A percentile compares a stretch with the other conserved stretches of the same genome.
phyloP scores from a whole-genome alignment of 2,888 invertebrate species.

The Noctua pronuba region DNA sequence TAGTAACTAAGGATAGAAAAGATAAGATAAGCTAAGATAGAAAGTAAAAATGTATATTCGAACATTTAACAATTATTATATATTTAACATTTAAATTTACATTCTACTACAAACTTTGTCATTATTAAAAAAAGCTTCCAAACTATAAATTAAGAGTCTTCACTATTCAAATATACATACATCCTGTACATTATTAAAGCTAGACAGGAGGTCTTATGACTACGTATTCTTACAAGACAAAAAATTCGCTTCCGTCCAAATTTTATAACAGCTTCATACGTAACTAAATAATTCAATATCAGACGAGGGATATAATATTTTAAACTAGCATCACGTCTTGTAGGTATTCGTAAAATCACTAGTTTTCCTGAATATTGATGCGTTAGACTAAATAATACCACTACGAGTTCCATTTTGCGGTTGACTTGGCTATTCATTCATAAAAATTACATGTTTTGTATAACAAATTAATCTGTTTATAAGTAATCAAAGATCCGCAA shows the following conservation, averaged over 20 bases:
- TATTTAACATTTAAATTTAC: no score
- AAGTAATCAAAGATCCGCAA: background rate
- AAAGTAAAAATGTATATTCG: background rate
- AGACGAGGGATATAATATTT: background rate
- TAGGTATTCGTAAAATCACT: background rate
- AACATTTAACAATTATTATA: background rate
- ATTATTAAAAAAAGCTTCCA: background rate
- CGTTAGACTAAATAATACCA: background rate
- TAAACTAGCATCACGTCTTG: background rate
- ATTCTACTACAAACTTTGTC: background rate
- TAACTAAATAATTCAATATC: background rate
- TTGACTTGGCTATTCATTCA: slow-evolving; percentile 19
- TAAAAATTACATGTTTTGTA: background rate
- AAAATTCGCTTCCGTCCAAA: background rate
- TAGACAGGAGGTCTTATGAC: background rate
- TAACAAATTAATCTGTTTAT: background rate
- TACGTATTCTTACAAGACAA: background rate
- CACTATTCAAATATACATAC: background rate
- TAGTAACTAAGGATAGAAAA: background rate
- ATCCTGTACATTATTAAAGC: background rate
- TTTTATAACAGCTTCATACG: background rate
- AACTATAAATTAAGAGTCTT: background rate
- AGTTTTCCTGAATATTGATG: background rate
- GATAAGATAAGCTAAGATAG: background rate
- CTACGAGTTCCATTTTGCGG: slow-evolving; percentile 10